Base-by-base conservation (phyloP, 2,888 invertebrate genomes). In the Lasius platythorax region DNA sequence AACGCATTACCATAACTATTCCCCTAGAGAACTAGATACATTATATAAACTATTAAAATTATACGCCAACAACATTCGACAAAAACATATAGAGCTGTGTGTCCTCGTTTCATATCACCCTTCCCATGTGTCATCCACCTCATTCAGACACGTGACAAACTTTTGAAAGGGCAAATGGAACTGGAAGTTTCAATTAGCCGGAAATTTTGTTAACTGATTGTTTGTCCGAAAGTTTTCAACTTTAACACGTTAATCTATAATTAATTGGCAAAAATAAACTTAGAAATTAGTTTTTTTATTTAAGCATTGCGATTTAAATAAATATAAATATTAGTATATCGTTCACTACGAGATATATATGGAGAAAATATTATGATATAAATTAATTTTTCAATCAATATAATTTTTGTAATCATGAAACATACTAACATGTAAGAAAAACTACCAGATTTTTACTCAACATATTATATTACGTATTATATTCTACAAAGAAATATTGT, bases 1-100 rank as follows among this genome's bases (percentile, higher is more conserved):
- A 78, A 63, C 67, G 53, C 70, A 70, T 81, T 84, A 33, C 1
- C 30, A 53, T 15, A n/a, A 50, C 28, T 33, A 40, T 46, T 56
- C 56, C 40, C n/a, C 2, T 53, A n/a, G 3, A 28, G 46, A 50
- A 74, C 61, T 46, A 61, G 61, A 12, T 28, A 67, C 46, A 50
- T 67, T 81, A 67, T 67, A 67, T 28, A 63, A 68, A 58, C 63
- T 63, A 82, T 74, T 81, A 81, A 81, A 84, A 81, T 84, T 81
- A 61, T 40, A 81, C 43, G 3, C 43, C 40, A 37, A 33, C 79
- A 61, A 81, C 73, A n/a, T 78, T 68, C 67, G 50, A 75, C 67
- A 23, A 23, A 66, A 33, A 28, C 15, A 23, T 12, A 18, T 23
- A 43, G 23, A 18, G 56, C 43, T 63, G 40, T 23, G 23, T 43